Conservation (phyloP, 2,797 vertebrate species). For the Manis pentadactyla region DNA sequence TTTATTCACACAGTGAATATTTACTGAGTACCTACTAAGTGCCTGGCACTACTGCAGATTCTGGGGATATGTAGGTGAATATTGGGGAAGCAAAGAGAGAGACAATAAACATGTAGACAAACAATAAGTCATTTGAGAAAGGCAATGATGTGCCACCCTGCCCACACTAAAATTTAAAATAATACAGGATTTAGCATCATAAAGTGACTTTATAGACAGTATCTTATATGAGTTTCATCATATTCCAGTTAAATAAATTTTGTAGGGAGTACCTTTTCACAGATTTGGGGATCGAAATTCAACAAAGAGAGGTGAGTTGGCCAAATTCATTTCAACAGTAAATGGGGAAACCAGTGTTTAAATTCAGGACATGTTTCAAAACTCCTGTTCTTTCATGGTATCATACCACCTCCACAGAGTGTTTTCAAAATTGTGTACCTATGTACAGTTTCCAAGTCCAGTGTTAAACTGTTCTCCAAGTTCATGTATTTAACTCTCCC, state of each 20-base stretch:
- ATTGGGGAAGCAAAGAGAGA: background rate
- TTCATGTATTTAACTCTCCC: background rate
- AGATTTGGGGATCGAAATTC: constrained; percentile 19
- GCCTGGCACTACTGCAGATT: background rate
- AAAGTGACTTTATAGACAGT: background rate
- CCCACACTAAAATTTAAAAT: background rate
- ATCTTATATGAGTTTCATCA: background rate
- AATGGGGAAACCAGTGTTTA: background rate
- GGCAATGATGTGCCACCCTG: background rate
- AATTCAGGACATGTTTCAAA: background rate
- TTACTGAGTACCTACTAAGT: background rate
- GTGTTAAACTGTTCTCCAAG: background rate
- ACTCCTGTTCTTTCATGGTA: background rate
- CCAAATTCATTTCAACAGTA: background rate
- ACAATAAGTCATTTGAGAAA: background rate
- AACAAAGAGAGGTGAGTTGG: background rate
- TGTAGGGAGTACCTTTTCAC: background rate
- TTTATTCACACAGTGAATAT: background rate
- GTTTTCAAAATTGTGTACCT: background rate
- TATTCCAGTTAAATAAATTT: background rate
- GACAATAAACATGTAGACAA: background rate
- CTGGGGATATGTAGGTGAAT: background rate
- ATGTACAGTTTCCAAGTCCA: background rate
- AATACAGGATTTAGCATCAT: constrained; percentile 46
- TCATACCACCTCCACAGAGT: background rate